Evolutionary conservation across 92 coral and sea anemone species (phyloP).

Genomic region (Metridium senile): DNA sequence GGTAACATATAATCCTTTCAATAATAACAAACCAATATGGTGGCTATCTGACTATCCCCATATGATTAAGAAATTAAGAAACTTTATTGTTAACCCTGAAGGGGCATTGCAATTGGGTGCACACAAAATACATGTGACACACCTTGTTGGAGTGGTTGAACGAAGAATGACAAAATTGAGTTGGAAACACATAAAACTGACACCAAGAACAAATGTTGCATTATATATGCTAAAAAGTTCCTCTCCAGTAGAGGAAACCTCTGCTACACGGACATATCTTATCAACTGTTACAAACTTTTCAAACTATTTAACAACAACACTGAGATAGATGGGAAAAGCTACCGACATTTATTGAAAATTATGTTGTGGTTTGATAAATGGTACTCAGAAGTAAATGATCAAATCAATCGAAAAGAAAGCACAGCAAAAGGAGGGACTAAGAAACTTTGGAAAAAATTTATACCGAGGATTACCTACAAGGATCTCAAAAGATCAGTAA

Average conservation of each 20-base stretch:
- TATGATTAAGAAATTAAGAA: slow-evolving; percentile 41
- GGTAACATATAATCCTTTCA: slow-evolving; percentile 41
- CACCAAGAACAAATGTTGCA: slow-evolving; percentile 38
- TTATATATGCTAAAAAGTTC: slow-evolving; percentile 25
- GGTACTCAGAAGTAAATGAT: slow-evolving; percentile 28
- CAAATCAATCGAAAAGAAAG: neutral
- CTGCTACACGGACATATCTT: slow-evolving; percentile 12
- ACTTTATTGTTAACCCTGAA: slow-evolving; percentile 38
- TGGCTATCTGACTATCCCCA: slow-evolving; percentile 48
- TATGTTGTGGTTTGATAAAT: slow-evolving; percentile 48
- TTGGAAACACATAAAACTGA: slow-evolving; percentile 36
- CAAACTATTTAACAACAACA: slow-evolving; percentile 21
- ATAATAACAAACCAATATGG: slow-evolving; percentile 35
- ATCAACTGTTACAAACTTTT: slow-evolving; percentile 27
- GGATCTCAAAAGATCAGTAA: slow-evolving; percentile 34
- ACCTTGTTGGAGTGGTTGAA: slow-evolving; percentile 22
- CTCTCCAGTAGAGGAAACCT: slow-evolving; percentile 26
- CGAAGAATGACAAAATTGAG: slow-evolving; percentile 31
- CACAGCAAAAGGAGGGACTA: neutral
- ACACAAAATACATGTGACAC: neutral
- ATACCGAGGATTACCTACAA: slow-evolving; percentile 29
- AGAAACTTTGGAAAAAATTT: slow-evolving; percentile 45
- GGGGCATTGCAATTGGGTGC: neutral
- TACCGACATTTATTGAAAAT: slow-evolving; percentile 26
- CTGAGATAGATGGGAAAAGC: slow-evolving; percentile 5